Base-by-base conservation (phyloP, 2,888 invertebrate species). In the Himalopsyche kuldschensis region DNA sequence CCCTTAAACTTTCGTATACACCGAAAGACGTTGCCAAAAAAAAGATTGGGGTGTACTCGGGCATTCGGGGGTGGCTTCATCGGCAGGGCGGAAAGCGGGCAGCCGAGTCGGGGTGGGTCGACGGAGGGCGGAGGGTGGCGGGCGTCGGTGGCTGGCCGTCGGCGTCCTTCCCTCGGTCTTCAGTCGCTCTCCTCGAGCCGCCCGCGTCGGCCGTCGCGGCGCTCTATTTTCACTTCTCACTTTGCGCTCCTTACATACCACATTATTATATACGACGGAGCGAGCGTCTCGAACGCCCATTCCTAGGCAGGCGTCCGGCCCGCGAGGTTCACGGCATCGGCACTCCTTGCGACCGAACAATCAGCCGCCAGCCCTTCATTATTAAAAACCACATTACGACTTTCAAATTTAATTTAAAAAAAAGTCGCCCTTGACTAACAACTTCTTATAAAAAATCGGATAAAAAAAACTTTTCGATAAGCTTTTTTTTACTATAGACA, bases 261-360 rank as follows among this genome's bases (percentile, higher is more conserved):
- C 69, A 69, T 69, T 69, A 69, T 69, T 85, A 86, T 84, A 86
- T 81, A 80, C 78, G 82, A 24, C 84, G 82, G 78, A 79, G 83
- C 32, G 79, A 80, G 46, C 79, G 82, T 81, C 82, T 82, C 79
- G 69, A 79, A 78, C 84, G 82, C 82, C 69, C 86, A 86, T 85
- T 86, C 82, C 86, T 84, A 75, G 83, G 84, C 84, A 79, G 85
- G 82, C 84, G 83, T 84, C 84, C 84, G 48, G 55, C 32, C 84
- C 81, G 85, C 84, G 81, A 81, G 86, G 84, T 84, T 24, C 69
- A 69, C 69, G 69, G 24, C 69, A 69, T 27, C 27, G 69, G 69
- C 69, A 69, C 69, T 27, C 20, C 69, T 69, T 41, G 41, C 41
- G 41, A 41, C 41, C 41, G 41, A 41, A 41, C 41, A 41, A 41